Evolutionary conservation across 2,113 vertebrate species (phyloP).

Genomic region (Thinocorus orbignyianus): DNA sequence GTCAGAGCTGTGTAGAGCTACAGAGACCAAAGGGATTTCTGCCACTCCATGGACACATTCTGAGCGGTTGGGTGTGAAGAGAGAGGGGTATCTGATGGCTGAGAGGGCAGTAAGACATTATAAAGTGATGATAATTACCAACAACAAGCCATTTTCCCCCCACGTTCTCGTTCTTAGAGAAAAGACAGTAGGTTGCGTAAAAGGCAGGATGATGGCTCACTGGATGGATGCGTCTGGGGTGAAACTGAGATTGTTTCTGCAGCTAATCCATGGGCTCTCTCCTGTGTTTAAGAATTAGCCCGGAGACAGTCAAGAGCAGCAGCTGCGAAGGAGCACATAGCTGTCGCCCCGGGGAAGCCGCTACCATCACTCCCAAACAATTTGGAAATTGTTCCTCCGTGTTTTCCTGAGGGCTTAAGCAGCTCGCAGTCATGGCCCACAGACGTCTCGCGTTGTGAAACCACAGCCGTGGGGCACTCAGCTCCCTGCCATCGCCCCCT

Average conservation of each 20-base stretch:
- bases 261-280: not conserved
- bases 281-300: not conserved
- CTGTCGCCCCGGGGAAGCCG: not conserved
- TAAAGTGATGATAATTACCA: not conserved
- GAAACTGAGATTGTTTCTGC: not conserved
- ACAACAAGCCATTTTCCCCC: not conserved
- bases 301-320: not conserved
- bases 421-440: not conserved
- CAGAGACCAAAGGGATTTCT: not conserved
- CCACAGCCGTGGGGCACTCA: not conserved
- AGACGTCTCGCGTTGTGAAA: not conserved
- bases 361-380: not conserved
- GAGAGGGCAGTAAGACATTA: not conserved
- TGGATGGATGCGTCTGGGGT: not conserved
- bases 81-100: not conserved
- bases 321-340: not conserved
- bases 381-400: not conserved
- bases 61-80: accelerated
- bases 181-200: not conserved
- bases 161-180: not conserved
- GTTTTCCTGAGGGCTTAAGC: conserved; percentile 35
- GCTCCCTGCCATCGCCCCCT: not conserved
- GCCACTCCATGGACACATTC: accelerated
- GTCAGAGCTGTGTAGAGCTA: not conserved
- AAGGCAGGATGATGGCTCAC: not conserved